phyloP scores from a whole-genome alignment of 1,140 invertebrate genomes.

The Drosophila suzukii region DNA sequence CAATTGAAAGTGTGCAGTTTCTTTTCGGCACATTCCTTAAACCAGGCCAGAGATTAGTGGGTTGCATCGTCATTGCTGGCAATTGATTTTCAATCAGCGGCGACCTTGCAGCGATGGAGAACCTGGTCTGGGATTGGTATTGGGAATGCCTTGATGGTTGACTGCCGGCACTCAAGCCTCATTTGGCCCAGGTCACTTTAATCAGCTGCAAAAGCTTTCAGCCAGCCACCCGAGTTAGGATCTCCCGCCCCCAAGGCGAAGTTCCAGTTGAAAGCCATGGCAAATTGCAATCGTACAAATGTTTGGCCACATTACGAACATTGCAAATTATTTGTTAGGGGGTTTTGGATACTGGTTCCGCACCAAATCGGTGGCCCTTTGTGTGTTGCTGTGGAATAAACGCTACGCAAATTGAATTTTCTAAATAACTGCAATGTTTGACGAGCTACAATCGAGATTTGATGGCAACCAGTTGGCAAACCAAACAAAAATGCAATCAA shows the following conservation, averaged over 20 bases:
- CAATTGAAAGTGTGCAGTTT: too few species aligned
- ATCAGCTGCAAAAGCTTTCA: conserved; percentile 47
- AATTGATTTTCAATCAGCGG: conserved; percentile 76
- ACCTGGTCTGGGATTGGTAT: conserved; percentile 12
- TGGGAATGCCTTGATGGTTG: conserved; percentile 32
- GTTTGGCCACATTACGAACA: conserved; percentile 38
- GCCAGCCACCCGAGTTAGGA: not conserved
- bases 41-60: conserved; percentile 49
- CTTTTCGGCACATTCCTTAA: too few species aligned
- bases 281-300: conserved; percentile 33
- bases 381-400: conserved; percentile 24
- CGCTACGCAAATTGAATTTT: conserved; percentile 70
- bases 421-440: conserved; percentile 68
- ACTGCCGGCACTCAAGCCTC: conserved; percentile 49
- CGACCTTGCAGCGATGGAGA: conserved; percentile 48
- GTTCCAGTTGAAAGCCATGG: conserved; percentile 13
- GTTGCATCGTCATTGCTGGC: conserved; percentile 56
- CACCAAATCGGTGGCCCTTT: not conserved
- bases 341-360: not conserved
- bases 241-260: conserved; percentile 14
- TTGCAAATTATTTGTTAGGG: conserved; percentile 60
- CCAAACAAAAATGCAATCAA: conserved; percentile 77
- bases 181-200: conserved; percentile 58
- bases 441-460: conserved; percentile 39
- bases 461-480: conserved; percentile 40